Evolutionary conservation across 2,113 vertebrate species (phyloP), one percentile per base, ranked within the genome.

Genomic region (Apteryx owenii): DNA sequence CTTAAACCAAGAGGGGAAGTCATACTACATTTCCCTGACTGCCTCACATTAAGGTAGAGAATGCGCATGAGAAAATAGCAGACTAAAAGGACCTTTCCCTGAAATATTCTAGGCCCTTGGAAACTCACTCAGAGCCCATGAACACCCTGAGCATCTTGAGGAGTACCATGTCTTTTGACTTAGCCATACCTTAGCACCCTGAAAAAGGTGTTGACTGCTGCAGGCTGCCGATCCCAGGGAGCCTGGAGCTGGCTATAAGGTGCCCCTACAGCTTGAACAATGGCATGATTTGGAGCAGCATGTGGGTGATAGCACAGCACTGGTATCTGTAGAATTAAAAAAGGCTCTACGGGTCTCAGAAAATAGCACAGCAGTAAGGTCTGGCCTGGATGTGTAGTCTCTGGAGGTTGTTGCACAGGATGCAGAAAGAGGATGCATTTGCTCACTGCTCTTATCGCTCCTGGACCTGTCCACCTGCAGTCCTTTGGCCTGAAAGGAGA

Each of bases 391-490:
- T 42, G 18, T 28, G 38, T 28, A 10, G 56, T 75, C 19, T 42
- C 28, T 23, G 48, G 19, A 42, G 29, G 23, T 38, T 72, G 71
- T 40, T 73, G 18, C 36, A 38, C 12, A 21, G 38, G 36, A 29
- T 54, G 36, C 38, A 31, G 19, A 40, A 56, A 54, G 53, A 20
- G 8, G 21, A 29, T 31, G n/a, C 2, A 1, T 12, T 36, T 66
- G 14, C 12, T 77, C 10, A 6, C 12, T 79, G 33, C 15, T 20
- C 29, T 48, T 21, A 12, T 54, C 33, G 60, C 17, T 48, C 53
- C 62, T 20, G 25, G 8, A 50, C 4, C 1, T 0, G 21, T 9
- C 69, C 36, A 6, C 20, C 56, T 21, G 5, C 21, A 73, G 1
- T 48, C 25, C 36, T 31, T 48, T 31, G 11, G 12, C 22, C 13